phyloP scores from a whole-genome alignment of 2,113 vertebrate species.

The Meriones unguiculatus region DNA sequence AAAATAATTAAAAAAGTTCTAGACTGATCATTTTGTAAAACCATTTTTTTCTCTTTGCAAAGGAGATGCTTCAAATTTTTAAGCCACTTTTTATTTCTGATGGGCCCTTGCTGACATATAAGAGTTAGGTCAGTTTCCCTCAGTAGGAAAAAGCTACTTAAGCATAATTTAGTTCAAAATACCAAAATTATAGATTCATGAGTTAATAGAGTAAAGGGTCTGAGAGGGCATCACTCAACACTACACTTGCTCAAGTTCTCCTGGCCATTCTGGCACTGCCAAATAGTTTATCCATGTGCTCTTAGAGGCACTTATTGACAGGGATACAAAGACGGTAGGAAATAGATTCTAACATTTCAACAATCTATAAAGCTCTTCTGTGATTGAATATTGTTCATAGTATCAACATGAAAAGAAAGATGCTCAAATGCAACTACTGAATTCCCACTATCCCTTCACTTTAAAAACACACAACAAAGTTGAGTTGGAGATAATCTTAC shows the following conservation, averaged over 20 bases:
- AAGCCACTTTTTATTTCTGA: neutral
- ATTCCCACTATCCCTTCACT: neutral
- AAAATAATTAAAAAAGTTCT: too few species aligned
- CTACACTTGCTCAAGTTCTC: constrained; percentile 12
- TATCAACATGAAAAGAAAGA: neutral
- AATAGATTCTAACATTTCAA: neutral
- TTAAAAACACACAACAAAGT: neutral
- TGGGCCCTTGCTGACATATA: neutral
- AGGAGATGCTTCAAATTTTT: constrained; percentile 6
- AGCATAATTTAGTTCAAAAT: constrained; percentile 21
- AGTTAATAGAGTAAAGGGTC: neutral
- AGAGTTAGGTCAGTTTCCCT: neutral
- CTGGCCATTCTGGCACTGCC: neutral
- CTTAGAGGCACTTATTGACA: neutral
- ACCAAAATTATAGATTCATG: neutral
- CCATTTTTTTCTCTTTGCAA: neutral
- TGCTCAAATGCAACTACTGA: neutral
- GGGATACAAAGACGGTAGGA: constrained; percentile 18
- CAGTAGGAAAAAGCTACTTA: constrained; percentile 1
- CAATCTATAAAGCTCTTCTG: neutral
- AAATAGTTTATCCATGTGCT: constrained; percentile 4
- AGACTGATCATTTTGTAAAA: neutral
- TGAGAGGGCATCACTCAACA: neutral
- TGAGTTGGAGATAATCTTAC: neutral
- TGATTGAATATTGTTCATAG: constrained; percentile 7